phyloP scores from a whole-genome alignment of 2,113 vertebrate species.

The Sterrhoptilus dennistouni region DNA sequence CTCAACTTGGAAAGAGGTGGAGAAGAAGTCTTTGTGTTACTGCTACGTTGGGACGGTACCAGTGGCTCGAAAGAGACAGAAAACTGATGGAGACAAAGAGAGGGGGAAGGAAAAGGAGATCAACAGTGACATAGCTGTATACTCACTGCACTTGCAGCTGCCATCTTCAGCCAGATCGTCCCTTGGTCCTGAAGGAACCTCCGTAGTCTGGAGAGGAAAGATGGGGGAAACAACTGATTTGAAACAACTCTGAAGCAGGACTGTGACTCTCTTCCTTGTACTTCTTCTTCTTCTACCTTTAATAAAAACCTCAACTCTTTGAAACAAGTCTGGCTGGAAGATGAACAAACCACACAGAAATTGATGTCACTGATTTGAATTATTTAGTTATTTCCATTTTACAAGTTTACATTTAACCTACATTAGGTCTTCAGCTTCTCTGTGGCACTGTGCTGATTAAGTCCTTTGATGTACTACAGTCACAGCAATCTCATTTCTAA shows the following conservation, averaged over 20 bases:
- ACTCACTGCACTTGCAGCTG: neutral
- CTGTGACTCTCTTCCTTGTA: neutral
- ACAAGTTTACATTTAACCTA: neutral
- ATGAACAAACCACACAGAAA: neutral
- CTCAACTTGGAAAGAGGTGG: neutral
- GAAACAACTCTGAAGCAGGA: neutral
- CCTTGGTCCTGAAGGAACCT: neutral
- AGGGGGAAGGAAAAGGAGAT: neutral
- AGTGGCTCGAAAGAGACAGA: neutral
- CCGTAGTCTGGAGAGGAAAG: neutral
- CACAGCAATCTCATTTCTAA: neutral
- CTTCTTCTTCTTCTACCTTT: neutral
- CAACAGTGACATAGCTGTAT: neutral
- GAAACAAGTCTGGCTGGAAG: neutral
- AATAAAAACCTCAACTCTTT: neutral
- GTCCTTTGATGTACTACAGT: neutral
- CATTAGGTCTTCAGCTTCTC: neutral
- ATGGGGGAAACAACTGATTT: neutral
- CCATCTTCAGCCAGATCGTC: neutral
- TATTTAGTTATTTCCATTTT: neutral
- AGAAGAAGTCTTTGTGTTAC: neutral
- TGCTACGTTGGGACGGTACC: accelerated
- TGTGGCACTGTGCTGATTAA: neutral
- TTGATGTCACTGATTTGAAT: neutral
- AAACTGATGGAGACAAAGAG: neutral